Conservation (phyloP, 2,113 vertebrate genomes). For the Prunella himalayana region DNA sequence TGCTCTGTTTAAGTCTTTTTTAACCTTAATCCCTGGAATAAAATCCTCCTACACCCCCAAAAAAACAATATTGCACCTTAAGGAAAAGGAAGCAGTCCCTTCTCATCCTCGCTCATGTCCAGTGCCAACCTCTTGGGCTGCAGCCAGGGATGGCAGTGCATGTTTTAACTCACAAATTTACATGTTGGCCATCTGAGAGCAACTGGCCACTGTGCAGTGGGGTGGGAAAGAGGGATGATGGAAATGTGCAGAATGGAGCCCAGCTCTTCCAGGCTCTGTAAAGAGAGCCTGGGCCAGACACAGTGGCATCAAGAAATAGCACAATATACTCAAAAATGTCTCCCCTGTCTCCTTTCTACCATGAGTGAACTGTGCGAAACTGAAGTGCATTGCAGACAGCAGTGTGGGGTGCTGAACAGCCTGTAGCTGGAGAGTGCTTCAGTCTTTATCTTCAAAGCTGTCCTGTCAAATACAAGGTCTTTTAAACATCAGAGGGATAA, state of each 20-base stretch:
- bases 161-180: neutral
- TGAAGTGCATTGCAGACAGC: constrained; percentile 52
- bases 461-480: constrained; percentile 71
- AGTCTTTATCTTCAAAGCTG: constrained; percentile 72
- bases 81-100: neutral
- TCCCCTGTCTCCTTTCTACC: constrained; percentile 26
- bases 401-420: constrained; percentile 67
- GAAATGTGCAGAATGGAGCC: accelerated
- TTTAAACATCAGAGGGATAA: constrained; percentile 78
- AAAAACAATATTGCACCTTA: neutral
- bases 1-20: neutral
- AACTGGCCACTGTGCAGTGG: neutral
- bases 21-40: neutral
- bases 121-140: neutral
- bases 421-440: constrained; percentile 68
- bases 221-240: neutral
- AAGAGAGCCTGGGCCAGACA: neutral
- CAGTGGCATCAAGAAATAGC: constrained; percentile 5
- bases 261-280: neutral
- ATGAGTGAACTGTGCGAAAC: constrained; percentile 13
- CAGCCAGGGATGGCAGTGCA: neutral
- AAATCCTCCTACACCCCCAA: neutral
- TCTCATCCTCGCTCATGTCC: neutral
- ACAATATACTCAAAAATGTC: constrained; percentile 12
- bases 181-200: neutral